Conservation (phyloP, 2,888 invertebrate species). For the Cheiracanthium punctorium region DNA sequence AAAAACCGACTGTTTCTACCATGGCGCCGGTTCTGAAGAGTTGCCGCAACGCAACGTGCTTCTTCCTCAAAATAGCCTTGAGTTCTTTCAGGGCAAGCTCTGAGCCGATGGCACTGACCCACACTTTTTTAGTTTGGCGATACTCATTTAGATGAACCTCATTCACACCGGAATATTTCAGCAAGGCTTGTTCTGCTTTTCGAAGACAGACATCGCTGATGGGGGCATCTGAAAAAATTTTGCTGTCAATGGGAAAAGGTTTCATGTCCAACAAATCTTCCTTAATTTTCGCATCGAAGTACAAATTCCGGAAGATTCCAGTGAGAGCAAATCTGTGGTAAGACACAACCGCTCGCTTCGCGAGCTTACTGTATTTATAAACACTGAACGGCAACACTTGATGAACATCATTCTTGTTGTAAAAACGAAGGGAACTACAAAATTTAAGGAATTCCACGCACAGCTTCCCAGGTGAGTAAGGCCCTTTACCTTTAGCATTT, state of each 20-base stretch:
- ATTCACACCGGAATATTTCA: constrained; percentile 19
- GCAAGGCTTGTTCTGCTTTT: constrained; percentile 6
- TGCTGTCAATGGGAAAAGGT: constrained; percentile 29
- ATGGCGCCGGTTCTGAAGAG: constrained; percentile 18
- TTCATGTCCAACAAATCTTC: constrained; percentile 40
- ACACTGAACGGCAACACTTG: constrained; percentile 24
- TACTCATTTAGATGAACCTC: constrained; percentile 34
- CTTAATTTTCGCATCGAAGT: not conserved
- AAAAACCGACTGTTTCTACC: too few species aligned
- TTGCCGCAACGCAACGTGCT: constrained; percentile 8
- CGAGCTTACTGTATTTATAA: constrained; percentile 18
- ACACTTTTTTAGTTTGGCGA: constrained; percentile 27
- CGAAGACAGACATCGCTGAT: not conserved
- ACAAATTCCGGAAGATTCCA: constrained; percentile 32
- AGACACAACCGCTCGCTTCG: constrained; percentile 39
- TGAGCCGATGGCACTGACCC: constrained; percentile 30
- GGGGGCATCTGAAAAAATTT: constrained; percentile 15
- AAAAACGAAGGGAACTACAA: constrained; percentile 43
- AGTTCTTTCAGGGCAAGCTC: constrained; percentile 30
- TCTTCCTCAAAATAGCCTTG: constrained; percentile 42
- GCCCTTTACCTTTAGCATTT: not conserved
- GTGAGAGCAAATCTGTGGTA: constrained; percentile 48
- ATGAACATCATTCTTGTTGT: constrained; percentile 6
- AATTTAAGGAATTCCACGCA: constrained; percentile 57
- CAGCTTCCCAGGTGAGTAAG: constrained; percentile 22